A percentile compares a stretch with the other conserved stretches of the same genome.
These are phyloP conservation scores for Tragelaphus strepsiceros DNA, from an alignment of 2,113 vertebrate genomes.

Conservation along the genomic window DNA sequence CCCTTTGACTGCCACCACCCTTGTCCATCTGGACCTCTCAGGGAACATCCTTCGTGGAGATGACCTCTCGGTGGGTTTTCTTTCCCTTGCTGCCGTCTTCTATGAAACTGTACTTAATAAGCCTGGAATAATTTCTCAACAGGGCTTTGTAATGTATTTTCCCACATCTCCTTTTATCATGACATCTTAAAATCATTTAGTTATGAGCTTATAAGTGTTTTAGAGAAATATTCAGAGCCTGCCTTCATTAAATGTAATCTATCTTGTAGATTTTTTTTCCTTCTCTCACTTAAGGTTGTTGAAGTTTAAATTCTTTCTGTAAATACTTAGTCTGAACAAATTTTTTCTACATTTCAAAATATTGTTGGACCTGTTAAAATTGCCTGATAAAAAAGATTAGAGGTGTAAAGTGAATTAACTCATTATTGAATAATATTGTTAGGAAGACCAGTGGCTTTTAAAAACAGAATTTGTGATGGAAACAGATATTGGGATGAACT, in stretches of 20 bases:
- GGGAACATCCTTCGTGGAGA: conserved; percentile 92
- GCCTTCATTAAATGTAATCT: not conserved
- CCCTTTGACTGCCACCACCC: conserved; percentile 79
- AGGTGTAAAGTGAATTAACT: not conserved
- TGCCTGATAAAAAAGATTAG: not conserved
- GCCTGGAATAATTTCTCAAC: not conserved
- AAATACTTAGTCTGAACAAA: not conserved
- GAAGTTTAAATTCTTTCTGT: not conserved
- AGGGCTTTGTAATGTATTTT: not conserved
- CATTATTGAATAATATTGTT: not conserved
- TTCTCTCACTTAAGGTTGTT: not conserved
- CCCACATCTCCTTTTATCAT: not conserved
- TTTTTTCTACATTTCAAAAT: not conserved
- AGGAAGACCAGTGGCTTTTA: not conserved
- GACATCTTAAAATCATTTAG: not conserved
- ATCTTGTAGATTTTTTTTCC: not conserved
- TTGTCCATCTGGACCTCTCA: conserved; percentile 92
- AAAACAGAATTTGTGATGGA: not conserved
- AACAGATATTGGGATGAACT: not conserved
- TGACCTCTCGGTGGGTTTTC: conserved; percentile 87
- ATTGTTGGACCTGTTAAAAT: not conserved
- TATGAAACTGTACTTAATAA: not conserved
- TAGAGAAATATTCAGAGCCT: not conserved
- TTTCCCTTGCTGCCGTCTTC: not conserved
- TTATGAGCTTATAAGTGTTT: not conserved